phyloP scores from a whole-genome alignment of 2,113 vertebrate genomes.

The Lagopus muta region DNA sequence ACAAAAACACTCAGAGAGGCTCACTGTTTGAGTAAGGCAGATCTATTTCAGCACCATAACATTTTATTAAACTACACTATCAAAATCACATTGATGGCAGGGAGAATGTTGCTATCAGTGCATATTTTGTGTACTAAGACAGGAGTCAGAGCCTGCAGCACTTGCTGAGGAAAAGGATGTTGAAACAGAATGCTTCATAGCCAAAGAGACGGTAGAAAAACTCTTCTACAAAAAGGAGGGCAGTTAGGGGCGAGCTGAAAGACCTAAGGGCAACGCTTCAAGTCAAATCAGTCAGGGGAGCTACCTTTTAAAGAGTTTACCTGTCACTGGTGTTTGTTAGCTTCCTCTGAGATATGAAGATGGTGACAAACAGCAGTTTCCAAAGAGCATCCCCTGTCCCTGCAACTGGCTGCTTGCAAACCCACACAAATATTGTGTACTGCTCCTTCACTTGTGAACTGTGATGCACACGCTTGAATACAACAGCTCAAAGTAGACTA shows the following conservation, averaged over 20 bases:
- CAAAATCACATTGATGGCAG: slow-evolving; percentile 72
- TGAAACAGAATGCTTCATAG: neutral
- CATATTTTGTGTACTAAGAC: slow-evolving; percentile 21
- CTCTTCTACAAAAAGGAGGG: slow-evolving; percentile 52
- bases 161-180: slow-evolving; percentile 14
- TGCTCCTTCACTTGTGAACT: slow-evolving; percentile 1
- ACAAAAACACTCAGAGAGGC: neutral
- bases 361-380: slow-evolving; percentile 11
- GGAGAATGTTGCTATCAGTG: slow-evolving; percentile 58
- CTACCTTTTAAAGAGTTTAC: neutral
- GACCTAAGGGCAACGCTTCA: neutral
- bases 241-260: neutral
- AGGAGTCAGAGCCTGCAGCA: slow-evolving; percentile 8
- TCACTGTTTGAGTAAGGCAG: neutral
- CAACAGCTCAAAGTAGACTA: slow-evolving; percentile 9
- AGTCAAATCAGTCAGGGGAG: neutral
- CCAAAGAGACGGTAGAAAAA: slow-evolving; percentile 63
- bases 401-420: neutral
- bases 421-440: slow-evolving; percentile 74
- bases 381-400: neutral
- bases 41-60: slow-evolving; percentile 52
- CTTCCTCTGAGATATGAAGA: neutral
- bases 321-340: neutral
- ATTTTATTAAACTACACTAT: slow-evolving; percentile 77
- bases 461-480: neutral